Conservation (phyloP, 2,888 invertebrate genomes). For the Hoplodrina ambigua region DNA sequence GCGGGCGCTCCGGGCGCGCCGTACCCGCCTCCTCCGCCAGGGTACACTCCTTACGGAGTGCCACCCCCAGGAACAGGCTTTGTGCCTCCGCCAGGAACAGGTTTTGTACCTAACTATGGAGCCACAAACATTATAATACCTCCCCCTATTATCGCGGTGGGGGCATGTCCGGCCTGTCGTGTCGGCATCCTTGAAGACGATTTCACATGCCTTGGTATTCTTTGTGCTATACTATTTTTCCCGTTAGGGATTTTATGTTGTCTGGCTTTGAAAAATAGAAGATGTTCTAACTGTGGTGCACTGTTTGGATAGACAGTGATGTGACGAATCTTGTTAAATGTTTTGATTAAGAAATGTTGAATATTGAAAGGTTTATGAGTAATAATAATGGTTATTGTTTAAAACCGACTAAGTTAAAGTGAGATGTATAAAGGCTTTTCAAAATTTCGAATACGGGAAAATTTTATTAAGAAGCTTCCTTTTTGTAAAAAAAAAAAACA, state of each 20-base stretch:
- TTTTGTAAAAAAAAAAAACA: neutral
- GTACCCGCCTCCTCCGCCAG: conserved; percentile 89
- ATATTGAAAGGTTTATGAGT: conserved; percentile 64
- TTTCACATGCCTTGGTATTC: conserved; percentile 95
- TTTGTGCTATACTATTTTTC: conserved; percentile 96
- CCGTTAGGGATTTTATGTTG: conserved; percentile 97
- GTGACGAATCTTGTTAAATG: conserved; percentile 55
- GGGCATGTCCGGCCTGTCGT: conserved; percentile 96
- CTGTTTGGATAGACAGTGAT: conserved; percentile 91
- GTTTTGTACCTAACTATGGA: conserved; percentile 91
- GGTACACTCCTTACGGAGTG: conserved; percentile 87
- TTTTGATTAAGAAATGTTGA: conserved; percentile 64
- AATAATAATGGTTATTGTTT: conserved; percentile 58
- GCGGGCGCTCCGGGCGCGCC: conserved; percentile 68
- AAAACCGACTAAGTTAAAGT: conserved; percentile 35
- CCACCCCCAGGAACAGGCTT: conserved; percentile 85
- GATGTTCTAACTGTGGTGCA: conserved; percentile 97
- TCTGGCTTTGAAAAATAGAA: conserved; percentile 94
- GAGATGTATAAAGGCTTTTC: conserved; percentile 1
- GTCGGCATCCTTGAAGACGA: conserved; percentile 97
- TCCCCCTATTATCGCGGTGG: conserved; percentile 95
- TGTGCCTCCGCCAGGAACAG: conserved; percentile 77
- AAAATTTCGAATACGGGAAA: neutral
- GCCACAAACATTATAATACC: conserved; percentile 92
- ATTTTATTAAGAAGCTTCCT: neutral